Evolutionary conservation across 2,797 vertebrate genomes (phyloP).

Genomic region (Myripristis jacobus): DNA sequence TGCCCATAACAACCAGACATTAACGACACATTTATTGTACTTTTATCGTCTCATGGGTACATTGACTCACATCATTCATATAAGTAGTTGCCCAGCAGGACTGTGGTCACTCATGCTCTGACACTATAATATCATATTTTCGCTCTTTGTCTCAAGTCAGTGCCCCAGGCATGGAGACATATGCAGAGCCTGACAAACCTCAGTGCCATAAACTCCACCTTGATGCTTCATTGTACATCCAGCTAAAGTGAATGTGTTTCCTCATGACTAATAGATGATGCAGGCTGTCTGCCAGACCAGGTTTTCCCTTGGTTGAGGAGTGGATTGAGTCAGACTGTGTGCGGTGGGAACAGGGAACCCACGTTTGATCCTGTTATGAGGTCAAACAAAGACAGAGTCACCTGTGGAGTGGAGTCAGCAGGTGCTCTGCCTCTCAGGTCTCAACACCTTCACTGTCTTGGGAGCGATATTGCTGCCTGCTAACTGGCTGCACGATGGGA

Average conservation of each 20-base stretch:
- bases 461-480: constrained; percentile 39
- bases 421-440: constrained; percentile 71
- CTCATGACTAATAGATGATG: constrained; percentile 82
- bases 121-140: constrained; percentile 79
- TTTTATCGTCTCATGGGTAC: constrained; percentile 78
- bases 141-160: constrained; percentile 65
- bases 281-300: constrained; percentile 66
- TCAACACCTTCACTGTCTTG: constrained; percentile 54
- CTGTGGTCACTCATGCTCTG: constrained; percentile 66
- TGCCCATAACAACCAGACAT: constrained; percentile 63
- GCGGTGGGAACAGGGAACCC: constrained; percentile 58
- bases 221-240: constrained; percentile 66
- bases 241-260: constrained; percentile 74
- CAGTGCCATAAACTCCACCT: constrained; percentile 72
- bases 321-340: constrained; percentile 53
- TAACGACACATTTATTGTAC: constrained; percentile 79
- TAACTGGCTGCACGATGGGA: constrained; percentile 27
- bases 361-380: constrained; percentile 15
- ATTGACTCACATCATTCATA: constrained; percentile 82
- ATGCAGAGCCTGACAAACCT: constrained; percentile 66
- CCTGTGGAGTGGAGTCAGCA: constrained; percentile 71
- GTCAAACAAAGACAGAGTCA: constrained; percentile 66
- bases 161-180: constrained; percentile 68
- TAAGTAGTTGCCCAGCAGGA: constrained; percentile 68
- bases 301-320: constrained; percentile 48